phyloP scores from a whole-genome alignment of 2,113 vertebrate genomes.

The Cyanistes caeruleus region DNA sequence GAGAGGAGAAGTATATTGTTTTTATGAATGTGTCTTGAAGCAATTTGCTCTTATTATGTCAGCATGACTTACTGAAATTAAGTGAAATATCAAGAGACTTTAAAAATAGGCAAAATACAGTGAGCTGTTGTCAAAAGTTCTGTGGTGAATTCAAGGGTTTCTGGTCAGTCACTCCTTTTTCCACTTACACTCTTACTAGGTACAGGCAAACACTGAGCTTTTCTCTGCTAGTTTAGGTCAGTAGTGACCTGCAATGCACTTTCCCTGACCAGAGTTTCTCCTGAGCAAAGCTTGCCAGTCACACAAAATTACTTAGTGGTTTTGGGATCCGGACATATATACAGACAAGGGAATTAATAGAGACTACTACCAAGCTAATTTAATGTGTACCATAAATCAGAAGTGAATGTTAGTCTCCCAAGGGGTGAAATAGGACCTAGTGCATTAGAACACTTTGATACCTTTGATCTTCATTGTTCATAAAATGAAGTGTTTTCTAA shows the following conservation, averaged over 20 bases:
- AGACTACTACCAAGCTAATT: constrained; percentile 21
- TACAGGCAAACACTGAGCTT: neutral
- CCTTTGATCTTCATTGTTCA: constrained; percentile 3
- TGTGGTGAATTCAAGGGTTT: neutral
- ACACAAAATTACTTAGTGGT: constrained; percentile 57
- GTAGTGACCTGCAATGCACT: constrained; percentile 3
- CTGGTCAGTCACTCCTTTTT: neutral
- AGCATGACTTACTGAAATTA: neutral
- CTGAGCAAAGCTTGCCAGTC: constrained; percentile 14
- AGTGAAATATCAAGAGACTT: neutral
- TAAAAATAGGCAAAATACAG: neutral
- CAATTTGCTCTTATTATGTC: neutral
- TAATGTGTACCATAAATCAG: constrained; percentile 48
- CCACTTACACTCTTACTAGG: neutral
- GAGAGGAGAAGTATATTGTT: neutral
- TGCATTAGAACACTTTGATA: neutral
- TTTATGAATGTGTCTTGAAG: neutral
- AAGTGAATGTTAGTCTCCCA: neutral
- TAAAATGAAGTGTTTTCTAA: neutral
- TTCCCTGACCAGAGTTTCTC: neutral
- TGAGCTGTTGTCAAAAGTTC: neutral
- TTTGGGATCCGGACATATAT: neutral
- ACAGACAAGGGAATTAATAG: constrained; percentile 31
- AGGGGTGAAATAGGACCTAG: neutral
- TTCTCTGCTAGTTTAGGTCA: neutral